These are phyloP conservation scores for Pentalonia nigronervosa DNA, from an alignment of 1,140 invertebrate species.

Conservation along the genomic window DNA sequence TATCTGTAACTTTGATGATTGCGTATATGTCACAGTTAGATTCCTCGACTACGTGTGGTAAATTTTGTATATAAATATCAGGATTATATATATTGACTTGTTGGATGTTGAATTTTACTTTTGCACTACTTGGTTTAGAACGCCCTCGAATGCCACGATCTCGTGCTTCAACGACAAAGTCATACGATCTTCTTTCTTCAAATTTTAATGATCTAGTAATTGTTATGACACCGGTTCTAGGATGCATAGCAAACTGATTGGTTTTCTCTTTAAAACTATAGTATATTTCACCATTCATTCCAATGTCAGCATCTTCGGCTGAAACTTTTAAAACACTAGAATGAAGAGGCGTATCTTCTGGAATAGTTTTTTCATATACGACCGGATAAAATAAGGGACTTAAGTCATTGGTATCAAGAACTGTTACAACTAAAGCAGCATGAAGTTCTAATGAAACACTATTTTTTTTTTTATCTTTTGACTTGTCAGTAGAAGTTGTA, in stretches of 20 bases:
- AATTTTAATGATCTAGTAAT: slow-evolving; percentile 79
- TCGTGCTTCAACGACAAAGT: slow-evolving; percentile 80
- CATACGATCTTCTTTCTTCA: slow-evolving; percentile 73
- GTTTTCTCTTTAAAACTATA: slow-evolving; percentile 90
- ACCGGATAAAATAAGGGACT: slow-evolving; percentile 89
- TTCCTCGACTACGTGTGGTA: slow-evolving; percentile 84
- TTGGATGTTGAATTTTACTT: slow-evolving; percentile 78
- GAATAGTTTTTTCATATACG: slow-evolving; percentile 85
- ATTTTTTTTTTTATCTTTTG: slow-evolving; percentile 69
- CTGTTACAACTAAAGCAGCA: slow-evolving; percentile 78
- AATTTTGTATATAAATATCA: slow-evolving; percentile 79
- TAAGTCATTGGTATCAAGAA: slow-evolving; percentile 90
- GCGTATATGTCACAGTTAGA: slow-evolving; percentile 88
- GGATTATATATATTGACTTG: slow-evolving; percentile 88
- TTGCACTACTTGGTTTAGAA: slow-evolving; percentile 73
- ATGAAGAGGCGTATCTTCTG: slow-evolving; percentile 87
- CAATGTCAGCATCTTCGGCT: slow-evolving; percentile 93
- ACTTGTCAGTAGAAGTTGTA: slow-evolving; percentile 62
- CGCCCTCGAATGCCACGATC: slow-evolving; percentile 78
- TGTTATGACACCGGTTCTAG: slow-evolving; percentile 87
- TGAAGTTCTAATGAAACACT: slow-evolving; percentile 70
- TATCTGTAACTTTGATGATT: slow-evolving; percentile 83
- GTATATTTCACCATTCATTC: slow-evolving; percentile 94
- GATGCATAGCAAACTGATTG: slow-evolving; percentile 89
- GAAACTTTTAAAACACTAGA: slow-evolving; percentile 77